A percentile compares a stretch with the other conserved stretches of the same genome.
Evolutionary conservation across 2,888 invertebrate genomes (phyloP).

Genomic region (Ophonus ardosiacus): DNA sequence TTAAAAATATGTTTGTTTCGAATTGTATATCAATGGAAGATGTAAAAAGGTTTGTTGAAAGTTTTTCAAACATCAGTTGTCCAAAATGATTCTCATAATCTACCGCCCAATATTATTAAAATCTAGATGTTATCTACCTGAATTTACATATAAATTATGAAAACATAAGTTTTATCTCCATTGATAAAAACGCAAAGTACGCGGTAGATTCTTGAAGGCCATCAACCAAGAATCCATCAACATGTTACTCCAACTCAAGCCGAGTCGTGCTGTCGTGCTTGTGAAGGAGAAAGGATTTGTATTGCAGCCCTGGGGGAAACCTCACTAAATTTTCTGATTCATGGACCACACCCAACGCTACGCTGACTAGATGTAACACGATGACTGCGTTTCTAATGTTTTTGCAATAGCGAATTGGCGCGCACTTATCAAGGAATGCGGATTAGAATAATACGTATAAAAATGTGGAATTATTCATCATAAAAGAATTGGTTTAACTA

Average conservation of each 20-base stretch:
- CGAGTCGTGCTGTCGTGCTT: slow-evolving; percentile 1
- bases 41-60: no score
- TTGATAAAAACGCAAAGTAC: slow-evolving; percentile 19
- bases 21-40: no score
- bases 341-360: slow-evolving; percentile 13
- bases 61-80: no score
- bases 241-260: not conserved
- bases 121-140: not conserved
- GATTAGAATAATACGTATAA: not conserved
- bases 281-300: slow-evolving; percentile 17
- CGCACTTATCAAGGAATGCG: not conserved
- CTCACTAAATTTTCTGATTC: slow-evolving; percentile 29
- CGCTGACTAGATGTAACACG: not conserved
- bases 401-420: not conserved
- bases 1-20: no score
- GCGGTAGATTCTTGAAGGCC: not conserved
- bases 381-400: not conserved
- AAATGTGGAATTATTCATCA: no score
- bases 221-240: not conserved
- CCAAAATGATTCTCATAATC: no score
- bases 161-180: not conserved
- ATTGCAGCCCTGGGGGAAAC: not conserved
- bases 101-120: not conserved
- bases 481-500: no score
- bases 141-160: not conserved